Base-by-base conservation (phyloP, 2,113 vertebrate species). In the Okapia johnstoni region DNA sequence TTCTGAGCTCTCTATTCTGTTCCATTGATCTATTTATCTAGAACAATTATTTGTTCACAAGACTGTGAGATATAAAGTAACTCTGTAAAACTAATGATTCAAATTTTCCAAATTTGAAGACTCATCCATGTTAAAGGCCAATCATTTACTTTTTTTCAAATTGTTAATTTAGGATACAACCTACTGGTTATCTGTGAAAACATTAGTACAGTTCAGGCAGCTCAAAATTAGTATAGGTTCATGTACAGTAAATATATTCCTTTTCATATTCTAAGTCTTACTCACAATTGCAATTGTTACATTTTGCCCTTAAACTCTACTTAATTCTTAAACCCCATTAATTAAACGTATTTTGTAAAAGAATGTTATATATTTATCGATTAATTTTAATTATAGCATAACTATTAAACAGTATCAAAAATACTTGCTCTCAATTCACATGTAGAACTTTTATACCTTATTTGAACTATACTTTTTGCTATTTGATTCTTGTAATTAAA, bases 321-420 rank as follows among this genome's bases (percentile, higher is more conserved):
- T 94, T 89, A 77, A 76, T 61, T 97, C 80, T 87, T 84, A 96
- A 94, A 96, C 6, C 43, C 63, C 28, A 94, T 50, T 54, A 76
- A 85, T 84, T 77, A 61, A 70, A 77, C 85, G 19, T 54, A 50
- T 57, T 92, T 96, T 58, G 46, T 57, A 73, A 94, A 97, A 85
- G 48, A 96, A 96, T 70, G 10, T 70, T 33, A 55, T 52, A 13
- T 1, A 76, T 50, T 11, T 87, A 14, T 73, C 6, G 14, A 87
- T 83, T 98, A 80, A 93, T 90, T 70, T 92, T 11, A 91, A 92
- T 90, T 92, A 81, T 21, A 28, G 2, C 15, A 80, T n/a, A 23
- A 81, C 60, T 79, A 92, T 77, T 66, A 96, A 95, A 73, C 33
- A 95, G 13, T 61, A 81, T 50, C 19, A 95, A 91, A 91, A 58